Evolutionary conservation across 1,140 invertebrate species (phyloP).

Genomic region (Pristionchus pacificus): DNA sequence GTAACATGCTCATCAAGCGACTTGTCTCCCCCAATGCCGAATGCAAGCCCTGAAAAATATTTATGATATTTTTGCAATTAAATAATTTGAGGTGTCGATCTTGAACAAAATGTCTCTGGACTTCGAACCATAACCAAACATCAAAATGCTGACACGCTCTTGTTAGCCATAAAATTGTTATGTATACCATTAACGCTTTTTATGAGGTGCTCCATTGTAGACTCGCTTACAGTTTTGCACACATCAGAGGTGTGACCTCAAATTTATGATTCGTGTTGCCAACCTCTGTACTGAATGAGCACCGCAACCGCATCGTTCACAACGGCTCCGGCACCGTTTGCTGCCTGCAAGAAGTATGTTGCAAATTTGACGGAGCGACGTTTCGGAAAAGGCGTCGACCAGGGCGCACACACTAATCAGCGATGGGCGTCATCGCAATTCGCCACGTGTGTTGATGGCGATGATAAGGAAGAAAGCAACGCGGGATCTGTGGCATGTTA

Average conservation of each 20-base stretch:
- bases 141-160: neutral
- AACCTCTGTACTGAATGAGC: slow-evolving; percentile 70
- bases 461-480: too few species aligned
- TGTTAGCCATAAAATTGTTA: too few species aligned
- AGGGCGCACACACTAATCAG: too few species aligned
- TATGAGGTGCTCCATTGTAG: too few species aligned
- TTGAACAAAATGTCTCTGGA: neutral
- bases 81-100: neutral
- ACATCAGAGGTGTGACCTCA: neutral
- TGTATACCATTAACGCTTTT: too few species aligned
- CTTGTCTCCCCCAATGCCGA: slow-evolving; percentile 72
- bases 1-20: slow-evolving; percentile 71
- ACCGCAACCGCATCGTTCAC: slow-evolving; percentile 68
- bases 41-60: slow-evolving; percentile 65
- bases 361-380: too few species aligned
- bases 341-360: slow-evolving; percentile 60
- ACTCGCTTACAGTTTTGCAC: neutral
- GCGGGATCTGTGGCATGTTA: too few species aligned
- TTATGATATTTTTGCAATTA: neutral
- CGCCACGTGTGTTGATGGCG: too few species aligned
- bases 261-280: neutral
- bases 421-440: too few species aligned
- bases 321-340: slow-evolving; percentile 69
- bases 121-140: neutral
- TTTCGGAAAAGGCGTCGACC: too few species aligned